These are phyloP conservation scores for Blomia tropicalis DNA, from an alignment of 2,888 invertebrate species.

Conservation along the genomic window DNA sequence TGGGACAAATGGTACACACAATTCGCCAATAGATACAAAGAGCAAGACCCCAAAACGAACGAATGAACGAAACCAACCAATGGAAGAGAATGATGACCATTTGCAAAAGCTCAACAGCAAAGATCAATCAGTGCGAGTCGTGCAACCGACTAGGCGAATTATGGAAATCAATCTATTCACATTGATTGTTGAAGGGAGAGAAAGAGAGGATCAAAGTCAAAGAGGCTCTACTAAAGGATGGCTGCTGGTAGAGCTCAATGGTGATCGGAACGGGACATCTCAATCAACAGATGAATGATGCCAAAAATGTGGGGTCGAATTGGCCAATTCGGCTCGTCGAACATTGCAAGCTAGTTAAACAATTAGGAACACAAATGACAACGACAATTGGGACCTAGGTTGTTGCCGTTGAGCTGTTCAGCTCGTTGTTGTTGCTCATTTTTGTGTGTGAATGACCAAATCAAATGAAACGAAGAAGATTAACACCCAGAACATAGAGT, in stretches of 20 bases:
- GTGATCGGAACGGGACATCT: not conserved
- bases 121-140: conserved; percentile 1
- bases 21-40: not conserved
- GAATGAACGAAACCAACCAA: not conserved
- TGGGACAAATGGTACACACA: not conserved
- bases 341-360: not conserved
- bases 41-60: no score
- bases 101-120: not conserved
- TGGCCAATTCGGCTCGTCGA: no score
- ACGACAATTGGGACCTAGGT: no score
- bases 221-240: not conserved
- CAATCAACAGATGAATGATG: conserved; percentile 12
- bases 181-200: no score
- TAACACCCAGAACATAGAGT: no score
- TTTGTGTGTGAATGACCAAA: no score
- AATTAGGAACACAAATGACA: no score
- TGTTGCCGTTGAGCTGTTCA: no score
- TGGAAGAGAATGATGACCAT: conserved; percentile 5
- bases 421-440: no score
- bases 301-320: no score
- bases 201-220: conserved; percentile 10
- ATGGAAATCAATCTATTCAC: conserved; percentile 13
- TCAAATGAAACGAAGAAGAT: no score
- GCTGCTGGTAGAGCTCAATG: not conserved
- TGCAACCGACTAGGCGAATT: not conserved